Conservation (phyloP, 2,888 invertebrate species). For the Epiblema foenella region DNA sequence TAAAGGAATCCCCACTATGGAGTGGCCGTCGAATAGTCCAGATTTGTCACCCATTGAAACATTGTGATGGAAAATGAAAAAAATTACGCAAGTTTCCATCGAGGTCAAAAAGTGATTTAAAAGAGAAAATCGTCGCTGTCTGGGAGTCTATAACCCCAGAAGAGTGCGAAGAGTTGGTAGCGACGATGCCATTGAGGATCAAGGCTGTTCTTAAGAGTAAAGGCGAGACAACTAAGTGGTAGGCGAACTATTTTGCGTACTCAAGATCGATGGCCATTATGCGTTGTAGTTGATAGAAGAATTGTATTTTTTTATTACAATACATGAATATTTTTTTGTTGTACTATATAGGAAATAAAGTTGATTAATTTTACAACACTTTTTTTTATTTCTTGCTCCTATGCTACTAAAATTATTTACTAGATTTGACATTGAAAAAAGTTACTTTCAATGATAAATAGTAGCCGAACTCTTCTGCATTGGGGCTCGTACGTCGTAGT, state of each 20-base stretch:
- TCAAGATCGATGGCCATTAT: not conserved
- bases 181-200: constrained; percentile 7
- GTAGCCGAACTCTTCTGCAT: constrained; percentile 4
- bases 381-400: constrained; percentile 2
- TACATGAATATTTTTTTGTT: no score
- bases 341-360: no score
- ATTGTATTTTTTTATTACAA: no score
- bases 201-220: constrained; percentile 3
- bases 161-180: constrained; percentile 5
- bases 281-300: not conserved
- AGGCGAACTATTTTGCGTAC: constrained; percentile 5
- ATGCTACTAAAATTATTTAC: constrained; percentile 1
- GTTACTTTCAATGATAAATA: not conserved
- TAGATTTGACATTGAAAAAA: constrained; percentile 2
- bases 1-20: constrained; percentile 1
- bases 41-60: not conserved
- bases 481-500: constrained; percentile 3
- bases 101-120: constrained; percentile 9
- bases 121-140: constrained; percentile 3
- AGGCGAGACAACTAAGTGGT: constrained; percentile 2
- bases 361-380: constrained; percentile 3
- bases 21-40: constrained; percentile 4
- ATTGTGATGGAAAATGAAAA: no score
- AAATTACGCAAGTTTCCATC: constrained; percentile 10
- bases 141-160: constrained; percentile 3